Base-by-base conservation (phyloP, 2,888 invertebrate genomes). In the Drosophila peninsularis region DNA sequence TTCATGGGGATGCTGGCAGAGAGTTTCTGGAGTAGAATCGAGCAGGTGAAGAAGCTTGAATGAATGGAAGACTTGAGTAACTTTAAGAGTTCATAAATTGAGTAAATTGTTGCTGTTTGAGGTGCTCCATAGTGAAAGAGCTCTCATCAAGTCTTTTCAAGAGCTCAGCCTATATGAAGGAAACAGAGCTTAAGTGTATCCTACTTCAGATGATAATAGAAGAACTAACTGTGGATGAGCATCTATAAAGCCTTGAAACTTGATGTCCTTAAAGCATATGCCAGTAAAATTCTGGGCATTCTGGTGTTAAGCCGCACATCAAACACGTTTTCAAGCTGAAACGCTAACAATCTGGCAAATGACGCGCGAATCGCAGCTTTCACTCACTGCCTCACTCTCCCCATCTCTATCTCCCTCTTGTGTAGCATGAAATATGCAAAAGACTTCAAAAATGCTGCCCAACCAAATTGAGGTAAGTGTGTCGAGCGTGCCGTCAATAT, bases 331-430 rank as follows among this genome's bases (percentile, higher is more conserved):
- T 57, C 27, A 34, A 75, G 71, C 76, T 68, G 52, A 71, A 74
- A 64, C 55, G 57, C 63, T 58, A 78, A 75, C 82, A 88, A 88
- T 82, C 75, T 64, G 78, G 73, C 64, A 82, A 87, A 82, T 84
- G 78, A 67, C 78, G 71, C 63, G 66, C 54, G 54, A 72, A 52
- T 60, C 63, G 58, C 34, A 24, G 44, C 17, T 14, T 21, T 3
- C 49, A 14, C 14, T 21, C 19, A 0, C 36, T 36, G 3, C n/a
- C 24, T 24, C 52, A 5, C 2, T n/a, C 32, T 50, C 50, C 10
- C 39, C 17, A 3, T 34, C 19, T 36, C 24, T 11, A n/a, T 24
- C 21, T 10, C 19, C 13, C 34, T 14, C 50, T 50, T 19, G 32
- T 34, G 42, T 32, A n/a, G 13, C 69, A 79, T 79, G 67, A 61